phyloP scores from a whole-genome alignment of 1,140 invertebrate species.

The Brachionus asplanchnoidis region DNA sequence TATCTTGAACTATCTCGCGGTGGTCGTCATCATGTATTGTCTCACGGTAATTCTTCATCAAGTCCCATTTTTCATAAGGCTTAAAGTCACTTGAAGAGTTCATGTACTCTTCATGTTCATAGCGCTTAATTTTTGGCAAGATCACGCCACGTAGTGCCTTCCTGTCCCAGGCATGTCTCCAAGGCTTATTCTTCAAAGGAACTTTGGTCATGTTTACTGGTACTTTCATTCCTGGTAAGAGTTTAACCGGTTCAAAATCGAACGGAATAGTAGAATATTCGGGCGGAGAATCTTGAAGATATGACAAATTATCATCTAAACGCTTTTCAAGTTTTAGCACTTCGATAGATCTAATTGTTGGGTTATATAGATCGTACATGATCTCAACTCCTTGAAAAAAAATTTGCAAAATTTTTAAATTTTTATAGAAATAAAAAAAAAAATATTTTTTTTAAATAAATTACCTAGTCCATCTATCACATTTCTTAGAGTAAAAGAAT shows the following conservation, averaged over 20 bases:
- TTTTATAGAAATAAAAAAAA: not conserved
- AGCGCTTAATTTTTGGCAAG: constrained; percentile 6
- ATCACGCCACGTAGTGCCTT: constrained; percentile 68
- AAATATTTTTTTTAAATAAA: not conserved
- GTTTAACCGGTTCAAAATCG: constrained; percentile 78
- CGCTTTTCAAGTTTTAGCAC: constrained; percentile 84
- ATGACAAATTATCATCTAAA: constrained; percentile 80
- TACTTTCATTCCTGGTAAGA: constrained; percentile 70
- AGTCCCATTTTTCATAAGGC: constrained; percentile 37
- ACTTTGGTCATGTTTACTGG: constrained; percentile 80
- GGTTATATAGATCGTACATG: constrained; percentile 86
- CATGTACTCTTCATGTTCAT: not conserved
- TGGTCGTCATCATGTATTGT: constrained; percentile 38
- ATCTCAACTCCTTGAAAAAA: constrained; percentile 72
- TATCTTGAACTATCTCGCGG: constrained; percentile 36
- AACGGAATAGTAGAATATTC: constrained; percentile 88
- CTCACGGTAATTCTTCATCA: constrained; percentile 40
- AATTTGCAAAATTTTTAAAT: constrained; percentile 36
- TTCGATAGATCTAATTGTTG: constrained; percentile 80
- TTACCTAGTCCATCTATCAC: constrained; percentile 77
- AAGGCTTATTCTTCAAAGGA: constrained; percentile 75
- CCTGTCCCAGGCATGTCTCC: constrained; percentile 77
- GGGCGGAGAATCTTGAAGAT: constrained; percentile 82
- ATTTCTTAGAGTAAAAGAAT: constrained; percentile 83
- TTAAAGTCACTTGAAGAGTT: constrained; percentile 8